Evolutionary conservation across 1,140 invertebrate genomes (phyloP).

Genomic region (Rhopalosiphum padi): DNA sequence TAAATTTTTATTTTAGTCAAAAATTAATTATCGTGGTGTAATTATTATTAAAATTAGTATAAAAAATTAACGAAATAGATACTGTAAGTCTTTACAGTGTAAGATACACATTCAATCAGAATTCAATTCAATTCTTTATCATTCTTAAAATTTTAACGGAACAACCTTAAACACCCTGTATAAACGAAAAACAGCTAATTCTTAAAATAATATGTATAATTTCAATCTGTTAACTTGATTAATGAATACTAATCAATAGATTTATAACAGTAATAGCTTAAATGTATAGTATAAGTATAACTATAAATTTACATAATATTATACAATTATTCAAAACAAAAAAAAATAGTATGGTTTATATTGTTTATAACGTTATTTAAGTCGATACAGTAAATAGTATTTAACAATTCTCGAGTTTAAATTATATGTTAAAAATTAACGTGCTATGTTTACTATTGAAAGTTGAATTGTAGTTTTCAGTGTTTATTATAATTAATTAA

Average conservation of each 20-base stretch:
- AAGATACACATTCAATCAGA: too few species aligned
- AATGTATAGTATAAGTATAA: neutral
- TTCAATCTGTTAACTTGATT: neutral
- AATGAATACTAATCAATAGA: constrained; percentile 22
- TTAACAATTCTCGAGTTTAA: neutral
- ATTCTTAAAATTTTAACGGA: too few species aligned
- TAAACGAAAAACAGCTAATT: neutral
- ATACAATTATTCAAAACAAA: constrained; percentile 1
- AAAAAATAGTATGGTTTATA: neutral
- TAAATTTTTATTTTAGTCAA: neutral
- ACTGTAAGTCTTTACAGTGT: too few species aligned
- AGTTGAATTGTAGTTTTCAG: neutral
- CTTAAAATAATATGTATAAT: neutral
- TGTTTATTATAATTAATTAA: neutral
- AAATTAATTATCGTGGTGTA: neutral
- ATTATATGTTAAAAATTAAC: neutral
- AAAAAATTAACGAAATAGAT: too few species aligned
- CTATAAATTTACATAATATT: neutral
- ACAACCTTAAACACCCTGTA: neutral
- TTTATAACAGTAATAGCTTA: neutral
- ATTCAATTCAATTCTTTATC: too few species aligned
- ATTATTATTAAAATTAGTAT: too few species aligned
- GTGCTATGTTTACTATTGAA: neutral
- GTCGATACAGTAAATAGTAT: neutral
- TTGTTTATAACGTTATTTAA: neutral